Base-by-base conservation (phyloP, 2,113 vertebrate species). In the Aleadryas rufinucha region DNA sequence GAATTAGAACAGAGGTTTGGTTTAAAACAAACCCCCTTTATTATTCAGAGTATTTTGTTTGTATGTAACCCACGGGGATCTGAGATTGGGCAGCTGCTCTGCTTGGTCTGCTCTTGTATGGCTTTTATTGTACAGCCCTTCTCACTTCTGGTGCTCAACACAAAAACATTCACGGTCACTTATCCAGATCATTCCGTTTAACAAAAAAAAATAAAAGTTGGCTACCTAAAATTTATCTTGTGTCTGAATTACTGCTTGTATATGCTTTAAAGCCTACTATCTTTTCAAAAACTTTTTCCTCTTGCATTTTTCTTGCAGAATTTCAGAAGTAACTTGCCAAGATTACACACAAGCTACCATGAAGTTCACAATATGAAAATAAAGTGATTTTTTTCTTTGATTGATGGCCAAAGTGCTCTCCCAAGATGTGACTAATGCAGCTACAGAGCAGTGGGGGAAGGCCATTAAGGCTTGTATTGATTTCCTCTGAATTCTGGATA, bases 361-460 rank as follows among this genome's bases (percentile, higher is more conserved):
- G 88, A 93, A 72, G 57, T 89, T 91, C 65, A 89, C 65, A 64
- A 76, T 61, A 79, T 57, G 84, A 96, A 96, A 94, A 95, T 87
- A 90, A 79, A 91, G 45, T 28, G 56, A 71, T 91, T 84, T 91
- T 42, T 87, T 94, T 92, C 47, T 60, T 27, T 87, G 89, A 94
- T 79, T 79, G 84, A 95, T 94, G 84, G 37, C 16, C 57, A 82
- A 41, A 79, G 24, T 50, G 35, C 44, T 89, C n/a, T 89, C 77
- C n/a, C n/a, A 84, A 82, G 87, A 95, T 87, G 72, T 95, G 91
- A 95, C 89, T 96, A 91, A 94, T 56, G 23, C 41, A 91, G 45
- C 49, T 91, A 76, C 85, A 93, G 87, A 93, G 89, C 74, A 81
- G 44, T 60, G 35, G 16, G 11, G n/a, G 37, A 44, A 87, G 49